A percentile compares a stretch with the other conserved stretches of the same genome.
These are phyloP conservation scores for Nymphalis io DNA, from an alignment of 1,140 invertebrate species.

Conservation along the genomic window DNA sequence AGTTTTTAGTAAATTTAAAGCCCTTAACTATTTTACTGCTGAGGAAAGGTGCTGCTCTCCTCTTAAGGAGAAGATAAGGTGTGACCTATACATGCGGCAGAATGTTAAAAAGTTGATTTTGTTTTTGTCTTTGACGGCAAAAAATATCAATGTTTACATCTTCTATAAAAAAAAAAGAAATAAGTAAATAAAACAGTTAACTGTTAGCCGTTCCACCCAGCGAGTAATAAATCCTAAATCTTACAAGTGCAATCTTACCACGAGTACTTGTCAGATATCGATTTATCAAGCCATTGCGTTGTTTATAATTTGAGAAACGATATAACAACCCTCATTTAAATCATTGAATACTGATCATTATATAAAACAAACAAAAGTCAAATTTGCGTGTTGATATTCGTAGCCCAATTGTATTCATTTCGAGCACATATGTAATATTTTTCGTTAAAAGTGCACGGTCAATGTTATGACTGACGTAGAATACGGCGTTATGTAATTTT, in stretches of 20 bases:
- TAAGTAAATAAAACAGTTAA: constrained; percentile 7
- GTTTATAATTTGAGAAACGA: constrained; percentile 14
- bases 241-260: constrained; percentile 30
- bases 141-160: no score
- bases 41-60: no score
- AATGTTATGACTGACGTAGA: constrained; percentile 9
- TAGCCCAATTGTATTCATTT: background rate
- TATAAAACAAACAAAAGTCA: background rate
- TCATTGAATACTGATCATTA: constrained; percentile 3
- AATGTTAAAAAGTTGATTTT: no score
- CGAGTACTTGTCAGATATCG: constrained; percentile 23
- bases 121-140: no score
- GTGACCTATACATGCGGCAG: no score
- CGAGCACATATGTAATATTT: background rate
- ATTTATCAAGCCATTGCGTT: constrained; percentile 28
- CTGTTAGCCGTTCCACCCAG: background rate
- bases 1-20: no score
- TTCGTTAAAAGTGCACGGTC: constrained; percentile 11
- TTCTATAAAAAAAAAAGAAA: no score
- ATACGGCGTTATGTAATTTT: constrained; percentile 3
- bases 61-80: no score
- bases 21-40: no score
- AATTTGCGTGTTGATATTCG: constrained; percentile 5
- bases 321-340: constrained; percentile 19
- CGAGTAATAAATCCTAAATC: constrained; percentile 25